A percentile compares a stretch with the other conserved stretches of the same genome.
Evolutionary conservation across 1,140 invertebrate genomes (phyloP).

Genomic region (Telenomus remus): DNA sequence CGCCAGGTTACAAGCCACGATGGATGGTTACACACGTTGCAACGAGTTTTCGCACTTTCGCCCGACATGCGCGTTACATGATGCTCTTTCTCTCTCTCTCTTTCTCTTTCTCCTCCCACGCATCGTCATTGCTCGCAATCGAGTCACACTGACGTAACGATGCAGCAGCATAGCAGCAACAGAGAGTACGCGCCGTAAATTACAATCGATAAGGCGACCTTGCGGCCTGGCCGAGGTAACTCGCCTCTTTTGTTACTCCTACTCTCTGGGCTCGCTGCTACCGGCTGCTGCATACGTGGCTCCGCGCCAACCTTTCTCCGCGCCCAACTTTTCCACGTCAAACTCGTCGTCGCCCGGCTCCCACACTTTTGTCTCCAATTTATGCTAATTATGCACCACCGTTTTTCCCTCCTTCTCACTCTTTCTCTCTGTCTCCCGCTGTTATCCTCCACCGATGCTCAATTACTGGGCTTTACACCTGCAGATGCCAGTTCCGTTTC

Average conservation of each 20-base stretch:
- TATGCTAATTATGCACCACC: too few species aligned
- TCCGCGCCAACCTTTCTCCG: slow-evolving; percentile 32
- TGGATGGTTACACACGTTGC: slow-evolving; percentile 17
- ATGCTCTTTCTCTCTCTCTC: slow-evolving; percentile 4
- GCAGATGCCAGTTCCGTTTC: too few species aligned
- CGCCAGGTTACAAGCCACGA: slow-evolving; percentile 13
- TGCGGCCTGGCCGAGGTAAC: slow-evolving; percentile 60
- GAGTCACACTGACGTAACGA: slow-evolving; percentile 66
- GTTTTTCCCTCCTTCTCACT: too few species aligned
- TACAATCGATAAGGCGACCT: slow-evolving; percentile 72
- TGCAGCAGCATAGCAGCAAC: slow-evolving; percentile 52
- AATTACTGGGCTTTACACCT: too few species aligned
- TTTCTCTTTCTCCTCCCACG: slow-evolving; percentile 54
- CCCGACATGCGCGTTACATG: slow-evolving; percentile 49
- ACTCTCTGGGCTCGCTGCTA: slow-evolving; percentile 24
- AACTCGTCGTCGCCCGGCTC: too few species aligned
- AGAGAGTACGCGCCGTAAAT: slow-evolving; percentile 64
- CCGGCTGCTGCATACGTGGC: slow-evolving; percentile 18
- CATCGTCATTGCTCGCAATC: slow-evolving; percentile 61
- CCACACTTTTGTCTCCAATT: too few species aligned
- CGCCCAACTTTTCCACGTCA: background rate
- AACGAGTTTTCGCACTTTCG: slow-evolving; percentile 56
- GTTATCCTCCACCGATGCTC: too few species aligned
- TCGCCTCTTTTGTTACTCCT: slow-evolving; percentile 47
- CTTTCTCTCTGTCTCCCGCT: too few species aligned